Conservation (phyloP, 2,797 vertebrate species). For the Hyperoplus immaculatus region DNA sequence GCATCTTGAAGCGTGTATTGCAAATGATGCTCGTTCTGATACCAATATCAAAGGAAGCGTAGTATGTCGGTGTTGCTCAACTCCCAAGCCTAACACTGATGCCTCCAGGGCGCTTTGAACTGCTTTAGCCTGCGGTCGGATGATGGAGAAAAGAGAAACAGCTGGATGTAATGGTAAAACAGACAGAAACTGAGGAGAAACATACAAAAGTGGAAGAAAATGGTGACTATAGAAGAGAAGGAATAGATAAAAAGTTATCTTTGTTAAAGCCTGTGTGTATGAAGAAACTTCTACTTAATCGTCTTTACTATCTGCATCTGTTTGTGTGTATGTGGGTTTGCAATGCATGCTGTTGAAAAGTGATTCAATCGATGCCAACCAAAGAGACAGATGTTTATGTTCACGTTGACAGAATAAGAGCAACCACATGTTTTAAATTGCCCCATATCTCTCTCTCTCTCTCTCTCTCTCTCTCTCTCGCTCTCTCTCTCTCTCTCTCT, state of each 20-base stretch:
- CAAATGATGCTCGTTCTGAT: constrained; percentile 83
- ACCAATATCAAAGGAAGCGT: constrained; percentile 74
- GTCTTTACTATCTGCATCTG: neutral
- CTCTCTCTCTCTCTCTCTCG: constrained; percentile 13
- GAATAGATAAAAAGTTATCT: constrained; percentile 22
- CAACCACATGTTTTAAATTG: constrained; percentile 71
- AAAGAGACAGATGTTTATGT: constrained; percentile 54
- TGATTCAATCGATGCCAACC: constrained; percentile 29
- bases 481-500: neutral
- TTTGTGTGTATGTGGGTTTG: neutral
- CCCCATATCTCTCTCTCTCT: constrained; percentile 37
- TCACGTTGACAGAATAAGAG: constrained; percentile 74
- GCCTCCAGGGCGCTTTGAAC: constrained; percentile 70
- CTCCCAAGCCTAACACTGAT: constrained; percentile 50
- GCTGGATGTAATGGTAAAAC: constrained; percentile 50
- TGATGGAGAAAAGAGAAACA: constrained; percentile 67
- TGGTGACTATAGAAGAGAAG: neutral
- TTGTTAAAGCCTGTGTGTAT: constrained; percentile 14
- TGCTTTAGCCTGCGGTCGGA: constrained; percentile 76
- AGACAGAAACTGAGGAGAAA: constrained; percentile 18
- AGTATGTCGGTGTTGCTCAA: constrained; percentile 61
- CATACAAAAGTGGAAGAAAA: constrained; percentile 25
- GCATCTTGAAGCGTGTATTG: constrained; percentile 80
- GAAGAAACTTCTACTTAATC: neutral
- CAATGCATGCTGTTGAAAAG: constrained; percentile 8